Evolutionary conservation across 2,888 invertebrate genomes (phyloP), one percentile per base, ranked within the genome.

Genomic region (Polyploca ridens): DNA sequence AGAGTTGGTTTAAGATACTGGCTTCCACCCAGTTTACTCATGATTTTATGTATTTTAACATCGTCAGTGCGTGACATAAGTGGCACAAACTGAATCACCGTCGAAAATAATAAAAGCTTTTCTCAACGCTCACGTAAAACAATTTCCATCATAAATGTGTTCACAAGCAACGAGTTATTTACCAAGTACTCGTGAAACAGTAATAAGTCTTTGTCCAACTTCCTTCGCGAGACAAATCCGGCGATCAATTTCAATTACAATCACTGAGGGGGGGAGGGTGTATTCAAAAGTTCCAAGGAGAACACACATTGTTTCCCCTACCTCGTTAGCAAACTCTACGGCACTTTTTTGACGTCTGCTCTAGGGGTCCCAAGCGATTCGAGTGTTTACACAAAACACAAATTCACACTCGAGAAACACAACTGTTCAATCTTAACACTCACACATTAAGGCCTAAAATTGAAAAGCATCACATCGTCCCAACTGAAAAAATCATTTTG

Each of bases 331-430:
- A 86, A 89, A 86, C 88, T 88, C 84, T 75, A 81, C 83, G 82
- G 82, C 85, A 88, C 87, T 90, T 91, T 92, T 91, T 90, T 90
- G 90, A 89, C 91, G 89, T 91, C 89, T 90, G 86, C 87, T 86
- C 81, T 88, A 89, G 88, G 84, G 89, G 86, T 87, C 86, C 87
- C 87, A 75, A 81, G 84, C 77, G 83, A 86, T 87, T 88, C 85
- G 83, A 90, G 86, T 87, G 84, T 85, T 87, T 85, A 80, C 80
- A 78, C 78, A 75, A 72, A 76, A 73, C 66, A 77, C 72, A 77
- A 74, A 79, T 82, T 73, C 82, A 62, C 79, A 76, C 70, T 66
- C 71, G 63, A 61, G 67, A 75, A 79, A 74, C 65, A 69, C 72
- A 66, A 67, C 67, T 64, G 64, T 58, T 65, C 66, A 63, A 62